Evolutionary conservation across 2,888 invertebrate species (phyloP).

Genomic region (Diadegma fenestrale): DNA sequence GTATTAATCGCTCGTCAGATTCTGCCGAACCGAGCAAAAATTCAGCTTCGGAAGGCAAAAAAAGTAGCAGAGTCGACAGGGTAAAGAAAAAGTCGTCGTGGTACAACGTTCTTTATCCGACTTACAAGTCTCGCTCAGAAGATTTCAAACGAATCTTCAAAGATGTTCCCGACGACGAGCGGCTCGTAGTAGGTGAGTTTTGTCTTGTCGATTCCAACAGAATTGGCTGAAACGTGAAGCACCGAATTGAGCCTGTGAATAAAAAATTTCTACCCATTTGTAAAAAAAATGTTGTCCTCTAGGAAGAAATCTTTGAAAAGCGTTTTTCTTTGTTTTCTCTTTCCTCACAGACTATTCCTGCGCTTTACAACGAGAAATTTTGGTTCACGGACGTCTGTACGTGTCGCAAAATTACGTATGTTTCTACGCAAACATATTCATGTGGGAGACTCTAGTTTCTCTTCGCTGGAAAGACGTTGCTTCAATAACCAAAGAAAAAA

Average conservation of each 20-base stretch:
- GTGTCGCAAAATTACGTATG: constrained; percentile 98
- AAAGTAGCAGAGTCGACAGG: constrained; percentile 85
- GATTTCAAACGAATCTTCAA: constrained; percentile 97
- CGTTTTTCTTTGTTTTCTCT: constrained; percentile 72
- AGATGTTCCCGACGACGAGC: constrained; percentile 95
- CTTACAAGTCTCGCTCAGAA: constrained; percentile 96
- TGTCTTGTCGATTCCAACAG: constrained; percentile 54
- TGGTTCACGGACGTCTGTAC: constrained; percentile 97
- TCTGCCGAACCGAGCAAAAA: constrained; percentile 79
- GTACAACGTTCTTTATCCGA: constrained; percentile 95
- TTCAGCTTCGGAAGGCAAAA: constrained; percentile 78
- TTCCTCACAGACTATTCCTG: constrained; percentile 95
- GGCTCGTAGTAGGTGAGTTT: constrained; percentile 94
- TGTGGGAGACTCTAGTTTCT: constrained; percentile 96
- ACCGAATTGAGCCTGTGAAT: no score
- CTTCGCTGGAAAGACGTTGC: constrained; percentile 96
- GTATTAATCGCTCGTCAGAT: constrained; percentile 82
- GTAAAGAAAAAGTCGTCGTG: constrained; percentile 92
- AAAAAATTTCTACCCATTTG: no score
- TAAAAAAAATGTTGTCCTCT: no score
- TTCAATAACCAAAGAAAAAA: constrained; percentile 97
- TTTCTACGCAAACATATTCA: constrained; percentile 98
- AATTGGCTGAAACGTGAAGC: neutral
- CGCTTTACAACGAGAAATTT: constrained; percentile 97
- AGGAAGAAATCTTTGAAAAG: neutral